These are phyloP conservation scores for Semnornis frantzii DNA, from an alignment of 2,113 vertebrate species.

Conservation along the genomic window DNA sequence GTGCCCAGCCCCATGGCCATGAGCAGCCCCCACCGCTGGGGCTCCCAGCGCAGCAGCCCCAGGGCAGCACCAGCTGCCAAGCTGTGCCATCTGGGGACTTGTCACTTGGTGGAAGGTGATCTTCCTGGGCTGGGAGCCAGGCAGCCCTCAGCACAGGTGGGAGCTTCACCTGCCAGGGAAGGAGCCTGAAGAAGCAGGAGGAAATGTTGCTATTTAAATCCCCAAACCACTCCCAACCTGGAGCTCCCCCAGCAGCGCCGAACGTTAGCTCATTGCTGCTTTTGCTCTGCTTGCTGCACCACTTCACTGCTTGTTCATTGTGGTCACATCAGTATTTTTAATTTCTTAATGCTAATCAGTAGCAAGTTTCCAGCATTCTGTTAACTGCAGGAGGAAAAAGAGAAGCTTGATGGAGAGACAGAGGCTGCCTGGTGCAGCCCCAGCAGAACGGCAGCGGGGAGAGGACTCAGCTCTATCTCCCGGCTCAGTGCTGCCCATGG, in stretches of 20 bases:
- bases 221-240: background rate
- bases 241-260: background rate
- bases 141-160: rapidly evolving
- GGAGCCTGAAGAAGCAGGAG: background rate
- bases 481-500: background rate
- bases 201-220: background rate
- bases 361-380: background rate
- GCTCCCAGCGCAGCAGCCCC: background rate
- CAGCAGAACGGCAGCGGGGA: background rate
- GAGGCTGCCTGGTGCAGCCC: background rate
- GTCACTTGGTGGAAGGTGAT: background rate
- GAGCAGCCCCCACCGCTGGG: background rate
- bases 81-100: background rate
- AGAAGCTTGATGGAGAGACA: background rate
- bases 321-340: background rate
- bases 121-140: background rate
- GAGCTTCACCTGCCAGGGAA: background rate
- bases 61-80: background rate
- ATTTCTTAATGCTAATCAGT: background rate
- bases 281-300: background rate
- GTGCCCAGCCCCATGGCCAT: background rate
- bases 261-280: background rate
- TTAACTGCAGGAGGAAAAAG: background rate
- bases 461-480: background rate
- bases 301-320: background rate